These are phyloP conservation scores for Hoplostethus mediterraneus DNA, from an alignment of 2,797 vertebrate genomes.

Conservation along the genomic window DNA sequence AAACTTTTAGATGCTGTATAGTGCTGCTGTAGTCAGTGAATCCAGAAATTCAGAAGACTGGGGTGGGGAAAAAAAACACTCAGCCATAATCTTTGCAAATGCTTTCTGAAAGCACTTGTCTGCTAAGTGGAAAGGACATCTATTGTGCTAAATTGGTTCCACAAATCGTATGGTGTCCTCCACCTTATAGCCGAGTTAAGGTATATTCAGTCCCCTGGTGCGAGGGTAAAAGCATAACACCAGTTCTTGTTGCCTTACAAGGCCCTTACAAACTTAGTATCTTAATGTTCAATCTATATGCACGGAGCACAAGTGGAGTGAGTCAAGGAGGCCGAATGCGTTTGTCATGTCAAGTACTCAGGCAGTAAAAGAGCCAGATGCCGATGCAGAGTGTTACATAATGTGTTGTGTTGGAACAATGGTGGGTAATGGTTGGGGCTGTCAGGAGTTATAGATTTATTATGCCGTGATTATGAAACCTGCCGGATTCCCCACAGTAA, in stretches of 20 bases:
- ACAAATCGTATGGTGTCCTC: not conserved
- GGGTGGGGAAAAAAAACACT: too few relatives aligned
- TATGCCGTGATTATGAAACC: conserved; percentile 46
- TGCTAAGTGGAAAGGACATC: not conserved
- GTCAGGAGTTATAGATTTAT: conserved; percentile 64
- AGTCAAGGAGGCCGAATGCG: conserved; percentile 28
- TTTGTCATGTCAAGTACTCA: conserved; percentile 56
- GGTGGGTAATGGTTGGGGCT: conserved; percentile 51
- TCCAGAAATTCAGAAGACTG: too few relatives aligned
- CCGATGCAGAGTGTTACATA: conserved; percentile 61
- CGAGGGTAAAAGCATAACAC: not conserved
- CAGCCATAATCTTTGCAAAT: not conserved
- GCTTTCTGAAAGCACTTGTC: not conserved
- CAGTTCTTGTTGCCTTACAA: conserved; percentile 28
- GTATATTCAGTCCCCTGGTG: not conserved
- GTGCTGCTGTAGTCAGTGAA: too few relatives aligned
- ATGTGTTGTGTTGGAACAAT: conserved; percentile 61
- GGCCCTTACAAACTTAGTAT: conserved; percentile 29
- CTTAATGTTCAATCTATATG: conserved; percentile 83
- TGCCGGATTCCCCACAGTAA: conserved; percentile 43
- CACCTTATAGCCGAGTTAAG: not conserved
- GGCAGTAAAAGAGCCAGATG: conserved; percentile 29
- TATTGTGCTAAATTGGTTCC: not conserved
- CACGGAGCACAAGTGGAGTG: conserved; percentile 43
- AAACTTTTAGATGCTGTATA: too few relatives aligned